Percentiles rank a stretch among this genome's conserved stretches.
Evolutionary conservation across 2,113 vertebrate genomes (phyloP).

Genomic region (Myotis yumanensis): DNA sequence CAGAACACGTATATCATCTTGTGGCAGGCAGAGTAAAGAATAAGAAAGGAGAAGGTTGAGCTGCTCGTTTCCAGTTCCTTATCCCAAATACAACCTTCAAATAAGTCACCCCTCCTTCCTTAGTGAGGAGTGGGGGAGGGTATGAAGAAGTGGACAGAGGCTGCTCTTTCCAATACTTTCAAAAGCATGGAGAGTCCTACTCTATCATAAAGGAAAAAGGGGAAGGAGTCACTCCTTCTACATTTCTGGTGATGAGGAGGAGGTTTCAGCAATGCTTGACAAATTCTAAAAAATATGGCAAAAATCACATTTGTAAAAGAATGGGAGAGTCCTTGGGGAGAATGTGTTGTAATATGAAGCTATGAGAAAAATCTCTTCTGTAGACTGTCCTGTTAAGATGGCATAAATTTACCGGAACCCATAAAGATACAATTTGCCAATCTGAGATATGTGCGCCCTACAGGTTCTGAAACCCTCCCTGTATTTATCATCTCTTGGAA

Average conservation of each 20-base stretch:
- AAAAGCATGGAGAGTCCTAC: background rate
- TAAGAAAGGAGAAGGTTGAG: background rate
- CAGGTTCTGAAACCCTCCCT: background rate
- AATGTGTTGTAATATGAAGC: background rate
- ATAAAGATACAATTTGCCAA: background rate
- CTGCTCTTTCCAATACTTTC: background rate
- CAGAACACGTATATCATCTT: background rate
- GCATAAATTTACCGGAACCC: background rate
- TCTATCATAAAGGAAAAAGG: background rate
- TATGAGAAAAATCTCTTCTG: background rate
- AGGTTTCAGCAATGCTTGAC: background rate
- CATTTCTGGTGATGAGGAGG: background rate
- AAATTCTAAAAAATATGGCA: background rate
- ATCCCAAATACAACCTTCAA: background rate
- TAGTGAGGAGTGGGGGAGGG: background rate
- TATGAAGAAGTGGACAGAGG: background rate
- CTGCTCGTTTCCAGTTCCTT: background rate
- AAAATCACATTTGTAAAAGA: background rate
- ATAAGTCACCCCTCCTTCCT: constrained; percentile 4
- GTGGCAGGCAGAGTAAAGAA: background rate
- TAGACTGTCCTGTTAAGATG: background rate
- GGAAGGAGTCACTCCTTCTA: background rate
- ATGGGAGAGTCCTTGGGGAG: background rate
- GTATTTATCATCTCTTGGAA: constrained; percentile 13
- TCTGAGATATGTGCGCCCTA: background rate